Base-by-base conservation (phyloP, 2,113 vertebrate species). In the Alosa alosa region DNA sequence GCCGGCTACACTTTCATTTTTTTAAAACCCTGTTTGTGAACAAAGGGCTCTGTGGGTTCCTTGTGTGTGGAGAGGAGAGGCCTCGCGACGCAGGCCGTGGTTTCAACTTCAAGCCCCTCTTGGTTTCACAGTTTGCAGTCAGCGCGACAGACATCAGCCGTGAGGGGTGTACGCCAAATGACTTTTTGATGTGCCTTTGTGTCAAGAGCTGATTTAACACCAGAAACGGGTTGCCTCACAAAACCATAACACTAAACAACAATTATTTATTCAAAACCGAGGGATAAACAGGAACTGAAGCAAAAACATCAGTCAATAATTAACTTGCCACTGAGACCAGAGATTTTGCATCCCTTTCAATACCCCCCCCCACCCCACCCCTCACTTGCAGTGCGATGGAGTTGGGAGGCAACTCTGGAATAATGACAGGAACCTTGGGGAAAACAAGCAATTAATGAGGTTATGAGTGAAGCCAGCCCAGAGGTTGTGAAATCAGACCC, bases 401-500 rank as follows among this genome's bases (percentile, higher is more conserved):
- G 72, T 39, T 39, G 36, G 72, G 31, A 78, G 72, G 72, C 72
- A 41, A 15, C 72, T 78, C 72, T 31, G 20, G 13, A 78, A 13
- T 78, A 78, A 78, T 78, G 25, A 78, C 72, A 41, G 72, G 36
- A 78, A 39, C 72, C 72, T 39, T 78, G 84, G 50, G 84, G 82
- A 81, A 50, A 49, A 83, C 39, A 47, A 68, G 81, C 60, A 81
- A 57, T 72, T 82, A 84, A 78, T 83, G 86, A 85, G 55, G 55
- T 85, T 46, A 46, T 36, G 68, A 83, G 57, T 31, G 72, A 31
- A 78, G 72, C 72, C 72, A 36, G 72, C 72, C 55, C 39, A 60
- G 39, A 46, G 81, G 50, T 81, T 68, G 85, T 68, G 85, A 89
- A 87, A 83, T 25, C 84, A 68, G 72, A 78, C 45, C 81, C 57